These are phyloP conservation scores for Argya squamiceps DNA, from an alignment of 2,797 vertebrate genomes.

Conservation along the genomic window DNA sequence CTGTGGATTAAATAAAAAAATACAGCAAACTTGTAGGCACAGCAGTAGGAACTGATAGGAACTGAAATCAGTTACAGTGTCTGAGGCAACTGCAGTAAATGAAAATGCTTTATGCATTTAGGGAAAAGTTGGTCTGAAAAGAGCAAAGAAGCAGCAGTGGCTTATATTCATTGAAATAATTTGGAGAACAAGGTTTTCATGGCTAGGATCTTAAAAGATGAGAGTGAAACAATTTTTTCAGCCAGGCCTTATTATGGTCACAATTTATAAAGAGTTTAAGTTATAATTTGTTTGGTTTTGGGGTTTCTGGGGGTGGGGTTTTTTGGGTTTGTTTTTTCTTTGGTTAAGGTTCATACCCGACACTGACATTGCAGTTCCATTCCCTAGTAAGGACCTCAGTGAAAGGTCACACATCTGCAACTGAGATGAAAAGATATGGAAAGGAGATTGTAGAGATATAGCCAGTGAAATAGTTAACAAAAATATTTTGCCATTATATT, in stretches of 20 bases:
- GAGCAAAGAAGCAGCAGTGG: background rate
- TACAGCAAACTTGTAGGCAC: background rate
- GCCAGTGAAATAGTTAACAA: background rate
- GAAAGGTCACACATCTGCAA: background rate
- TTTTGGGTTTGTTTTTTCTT: too few relatives aligned
- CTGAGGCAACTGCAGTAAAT: background rate
- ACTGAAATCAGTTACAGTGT: background rate
- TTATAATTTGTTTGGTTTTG: background rate
- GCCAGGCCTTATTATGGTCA: background rate
- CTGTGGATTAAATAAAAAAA: background rate
- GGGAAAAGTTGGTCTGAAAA: background rate
- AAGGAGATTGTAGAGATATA: background rate
- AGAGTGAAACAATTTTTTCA: background rate
- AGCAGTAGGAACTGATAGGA: background rate
- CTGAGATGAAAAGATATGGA: background rate
- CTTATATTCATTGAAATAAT: background rate
- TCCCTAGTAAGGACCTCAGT: background rate
- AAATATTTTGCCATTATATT: background rate
- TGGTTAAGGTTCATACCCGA: background rate
- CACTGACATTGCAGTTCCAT: background rate
- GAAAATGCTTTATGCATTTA: background rate
- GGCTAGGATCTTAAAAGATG: background rate
- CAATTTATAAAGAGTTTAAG: background rate
- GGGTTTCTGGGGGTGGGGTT: rapidly evolving
- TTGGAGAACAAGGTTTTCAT: background rate